A percentile compares a stretch with the other conserved stretches of the same genome.
phyloP scores from a whole-genome alignment of 1,140 invertebrate species.

The Drosophila simulans region DNA sequence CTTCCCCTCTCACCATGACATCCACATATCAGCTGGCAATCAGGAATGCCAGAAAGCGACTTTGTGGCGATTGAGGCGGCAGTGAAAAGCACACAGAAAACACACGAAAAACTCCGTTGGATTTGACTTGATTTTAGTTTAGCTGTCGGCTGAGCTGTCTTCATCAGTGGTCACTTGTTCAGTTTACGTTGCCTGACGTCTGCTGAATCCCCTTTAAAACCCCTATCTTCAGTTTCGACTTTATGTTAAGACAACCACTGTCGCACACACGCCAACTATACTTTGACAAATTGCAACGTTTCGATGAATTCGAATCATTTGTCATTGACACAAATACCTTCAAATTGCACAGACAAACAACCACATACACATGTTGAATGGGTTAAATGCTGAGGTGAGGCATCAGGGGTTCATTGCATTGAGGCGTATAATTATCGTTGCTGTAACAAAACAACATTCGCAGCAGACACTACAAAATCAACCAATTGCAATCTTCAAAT shows the following conservation, averaged over 20 bases:
- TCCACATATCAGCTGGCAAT: conserved; percentile 68
- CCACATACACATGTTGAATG: conserved; percentile 29
- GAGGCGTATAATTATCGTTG: conserved; percentile 54
- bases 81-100: too few species aligned
- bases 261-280: conserved; percentile 46
- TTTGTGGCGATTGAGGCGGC: conserved; percentile 8
- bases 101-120: conserved; percentile 8
- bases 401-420: conserved; percentile 14
- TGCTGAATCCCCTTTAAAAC: not conserved
- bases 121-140: conserved; percentile 40
- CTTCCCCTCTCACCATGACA: conserved; percentile 3
- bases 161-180: conserved; percentile 10
- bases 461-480: conserved; percentile 71
- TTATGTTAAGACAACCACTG: not conserved
- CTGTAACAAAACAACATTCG: conserved; percentile 52
- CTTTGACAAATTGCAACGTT: conserved; percentile 82
- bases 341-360: conserved; percentile 71
- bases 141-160: conserved; percentile 26
- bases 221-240: conserved; percentile 18
- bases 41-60: conserved; percentile 69
- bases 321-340: conserved; percentile 83
- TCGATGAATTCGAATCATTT: conserved; percentile 83
- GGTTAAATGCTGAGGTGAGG: conserved; percentile 1
- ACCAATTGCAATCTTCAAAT: conserved; percentile 14
- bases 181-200: not conserved